Evolutionary conservation across 1,140 invertebrate genomes (phyloP).

Genomic region (Telenomus remus): DNA sequence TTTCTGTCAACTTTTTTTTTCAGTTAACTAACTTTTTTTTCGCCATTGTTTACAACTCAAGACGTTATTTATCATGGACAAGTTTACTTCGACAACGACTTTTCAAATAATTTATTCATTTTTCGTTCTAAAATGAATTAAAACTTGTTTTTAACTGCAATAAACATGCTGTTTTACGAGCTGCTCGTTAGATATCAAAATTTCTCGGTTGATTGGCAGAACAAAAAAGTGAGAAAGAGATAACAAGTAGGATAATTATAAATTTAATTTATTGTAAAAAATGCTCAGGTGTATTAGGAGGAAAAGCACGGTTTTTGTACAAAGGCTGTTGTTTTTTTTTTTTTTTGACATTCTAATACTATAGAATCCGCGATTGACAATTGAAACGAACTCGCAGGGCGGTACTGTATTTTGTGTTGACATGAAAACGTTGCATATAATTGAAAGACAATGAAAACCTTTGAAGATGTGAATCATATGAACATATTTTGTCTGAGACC

Average conservation of each 20-base stretch:
- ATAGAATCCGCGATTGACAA: conserved; percentile 1
- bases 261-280: conserved; percentile 29
- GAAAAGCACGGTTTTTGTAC: conserved; percentile 16
- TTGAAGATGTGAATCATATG: not conserved
- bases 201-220: too few relatives aligned
- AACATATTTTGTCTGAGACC: not conserved
- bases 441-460: not conserved
- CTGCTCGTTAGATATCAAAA: too few relatives aligned
- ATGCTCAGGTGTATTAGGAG: not conserved
- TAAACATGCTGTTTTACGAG: too few relatives aligned
- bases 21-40: conserved; percentile 28
- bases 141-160: too few relatives aligned
- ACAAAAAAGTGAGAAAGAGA: too few relatives aligned
- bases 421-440: not conserved
- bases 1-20: conserved; percentile 30
- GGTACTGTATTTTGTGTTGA: not conserved
- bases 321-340: conserved; percentile 6
- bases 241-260: conserved; percentile 4
- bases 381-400: not conserved
- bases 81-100: not conserved
- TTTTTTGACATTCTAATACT: conserved; percentile 11
- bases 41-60: conserved; percentile 22
- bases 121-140: too few relatives aligned
- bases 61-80: conserved; percentile 28
- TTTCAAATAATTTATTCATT: too few relatives aligned